Percentiles rank a stretch among this genome's conserved stretches.
Conservation (phyloP, 2,113 vertebrate genomes). For the Eclectus roratus region DNA sequence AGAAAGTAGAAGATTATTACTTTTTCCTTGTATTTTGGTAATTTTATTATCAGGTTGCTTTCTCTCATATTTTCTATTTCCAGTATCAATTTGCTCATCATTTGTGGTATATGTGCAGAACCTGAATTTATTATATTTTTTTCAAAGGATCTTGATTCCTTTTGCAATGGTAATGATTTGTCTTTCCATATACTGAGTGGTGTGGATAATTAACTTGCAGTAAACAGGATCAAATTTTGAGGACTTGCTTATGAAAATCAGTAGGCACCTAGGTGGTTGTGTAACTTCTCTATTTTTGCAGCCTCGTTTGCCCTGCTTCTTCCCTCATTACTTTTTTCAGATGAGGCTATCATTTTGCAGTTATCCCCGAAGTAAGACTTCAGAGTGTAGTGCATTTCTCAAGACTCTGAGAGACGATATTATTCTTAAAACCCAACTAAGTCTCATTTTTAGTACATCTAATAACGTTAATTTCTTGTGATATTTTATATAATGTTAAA, state of each 20-base stretch:
- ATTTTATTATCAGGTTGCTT: background rate
- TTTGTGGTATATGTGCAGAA: background rate
- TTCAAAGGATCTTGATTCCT: background rate
- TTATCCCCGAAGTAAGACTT: background rate
- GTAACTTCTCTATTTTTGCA: background rate
- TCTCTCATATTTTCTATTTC: background rate
- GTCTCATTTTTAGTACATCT: background rate
- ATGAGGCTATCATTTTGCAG: background rate
- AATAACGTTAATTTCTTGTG: background rate
- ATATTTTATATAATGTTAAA: background rate
- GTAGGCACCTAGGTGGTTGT: background rate
- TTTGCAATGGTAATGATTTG: background rate
- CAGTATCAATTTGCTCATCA: background rate
- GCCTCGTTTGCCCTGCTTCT: background rate
- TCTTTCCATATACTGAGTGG: background rate
- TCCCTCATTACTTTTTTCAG: background rate
- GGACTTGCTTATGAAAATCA: constrained; percentile 1
- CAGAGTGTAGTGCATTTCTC: background rate
- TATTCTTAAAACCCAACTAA: background rate
- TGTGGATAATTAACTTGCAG: constrained; percentile 13
- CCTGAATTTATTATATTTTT: background rate
- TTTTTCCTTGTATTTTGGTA: background rate
- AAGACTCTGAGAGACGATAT: background rate
- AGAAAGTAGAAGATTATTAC: background rate
- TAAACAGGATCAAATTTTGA: constrained; percentile 1